Base-by-base conservation (phyloP, 1,140 invertebrate genomes). In the Plectrocnemia conspersa region DNA sequence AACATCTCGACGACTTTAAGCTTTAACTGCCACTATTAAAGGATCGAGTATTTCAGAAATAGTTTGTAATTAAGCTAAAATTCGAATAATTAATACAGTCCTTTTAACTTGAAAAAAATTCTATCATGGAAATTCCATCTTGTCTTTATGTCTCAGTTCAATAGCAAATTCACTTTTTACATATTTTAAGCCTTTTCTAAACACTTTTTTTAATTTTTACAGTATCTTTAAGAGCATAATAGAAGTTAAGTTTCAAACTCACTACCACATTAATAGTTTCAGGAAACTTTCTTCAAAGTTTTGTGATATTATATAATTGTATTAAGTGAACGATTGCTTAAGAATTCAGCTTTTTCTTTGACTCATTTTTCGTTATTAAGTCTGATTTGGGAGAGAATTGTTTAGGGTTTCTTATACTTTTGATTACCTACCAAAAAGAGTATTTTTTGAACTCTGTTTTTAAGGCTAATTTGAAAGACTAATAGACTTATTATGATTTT, bases 51-150 rank as follows among this genome's bases (percentile, higher is more conserved):
- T n/a, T n/a, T n/a, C n/a, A n/a, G n/a, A n/a, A n/a, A n/a, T n/a
- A n/a, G n/a, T n/a, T n/a, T n/a, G n/a, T n/a, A n/a, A n/a, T n/a
- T n/a, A n/a, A n/a, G n/a, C n/a, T n/a, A n/a, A n/a, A n/a, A n/a
- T n/a, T n/a, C n/a, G n/a, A n/a, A n/a, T n/a, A n/a, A n/a, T n/a
- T n/a, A n/a, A n/a, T n/a, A n/a, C n/a, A n/a, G n/a, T n/a, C n/a
- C n/a, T n/a, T n/a, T n/a, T n/a, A n/a, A 35, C 32, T 4, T 11
- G 32, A 32, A 38, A 50, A 45, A 25, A 22, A 45, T 25, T 18
- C 33, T 21, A 47, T 47, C 27, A 18, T 13, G n/a, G 24, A 40
- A 32, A 35, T 27, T 24, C 32, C n/a, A n/a, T n/a, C n/a, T n/a
- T n/a, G n/a, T n/a, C n/a, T n/a, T n/a, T n/a, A n/a, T n/a, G n/a